A percentile compares a stretch with the other conserved stretches of the same genome.
Evolutionary conservation across 2,113 vertebrate species (phyloP).

Genomic region (Crotalus helleri): DNA sequence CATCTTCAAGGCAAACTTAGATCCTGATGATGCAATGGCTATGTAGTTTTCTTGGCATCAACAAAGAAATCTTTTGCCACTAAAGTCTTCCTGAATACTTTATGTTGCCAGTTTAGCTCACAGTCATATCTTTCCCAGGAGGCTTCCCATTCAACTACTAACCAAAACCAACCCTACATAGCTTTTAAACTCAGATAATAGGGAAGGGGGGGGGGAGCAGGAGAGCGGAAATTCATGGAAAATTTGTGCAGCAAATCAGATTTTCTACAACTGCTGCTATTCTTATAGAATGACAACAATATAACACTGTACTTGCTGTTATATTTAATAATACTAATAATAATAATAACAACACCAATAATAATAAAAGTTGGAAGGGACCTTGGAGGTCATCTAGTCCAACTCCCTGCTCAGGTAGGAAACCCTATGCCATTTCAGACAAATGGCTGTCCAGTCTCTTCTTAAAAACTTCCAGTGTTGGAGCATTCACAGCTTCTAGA

Average conservation of each 20-base stretch:
- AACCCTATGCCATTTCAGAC: no score
- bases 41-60: not conserved
- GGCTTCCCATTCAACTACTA: not conserved
- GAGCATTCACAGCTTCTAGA: no score
- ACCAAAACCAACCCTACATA: not conserved
- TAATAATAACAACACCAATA: no score
- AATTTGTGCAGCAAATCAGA: not conserved
- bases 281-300: not conserved
- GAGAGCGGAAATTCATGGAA: not conserved
- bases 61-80: not conserved
- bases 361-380: no score
- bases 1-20: not conserved
- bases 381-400: no score
- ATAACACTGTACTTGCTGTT: conserved; percentile 18
- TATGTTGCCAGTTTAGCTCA: not conserved
- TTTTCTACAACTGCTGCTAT: not conserved
- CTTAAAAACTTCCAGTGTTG: no score
- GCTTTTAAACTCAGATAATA: not conserved
- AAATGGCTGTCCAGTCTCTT: no score
- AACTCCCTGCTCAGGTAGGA: no score
- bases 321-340: conserved; percentile 25
- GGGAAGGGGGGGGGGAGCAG: not conserved
- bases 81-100: not conserved
- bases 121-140: not conserved
- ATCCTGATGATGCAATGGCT: not conserved